Percentiles rank a stretch among this genome's conserved stretches.
These are phyloP conservation scores for Mystacornis crossleyi DNA, from an alignment of 2,113 vertebrate species.

Conservation along the genomic window DNA sequence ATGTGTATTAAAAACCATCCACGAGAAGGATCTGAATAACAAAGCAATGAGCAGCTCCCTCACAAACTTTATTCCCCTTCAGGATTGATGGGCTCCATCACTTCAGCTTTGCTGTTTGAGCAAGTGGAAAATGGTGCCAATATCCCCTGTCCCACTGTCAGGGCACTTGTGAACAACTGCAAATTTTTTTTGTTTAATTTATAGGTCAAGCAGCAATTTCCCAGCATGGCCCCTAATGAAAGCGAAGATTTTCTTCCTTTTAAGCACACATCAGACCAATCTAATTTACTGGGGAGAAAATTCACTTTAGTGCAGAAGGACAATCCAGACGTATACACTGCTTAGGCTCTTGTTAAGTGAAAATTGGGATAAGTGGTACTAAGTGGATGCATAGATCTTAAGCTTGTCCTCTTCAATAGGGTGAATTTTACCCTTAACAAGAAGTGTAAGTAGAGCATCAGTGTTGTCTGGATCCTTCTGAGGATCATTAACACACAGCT, in stretches of 20 bases:
- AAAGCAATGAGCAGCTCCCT: background rate
- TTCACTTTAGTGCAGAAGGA: conserved; percentile 59
- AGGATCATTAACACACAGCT: conserved; percentile 19
- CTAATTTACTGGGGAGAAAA: conserved; percentile 63
- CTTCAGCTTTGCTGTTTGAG: background rate
- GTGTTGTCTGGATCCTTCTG: conserved; percentile 21
- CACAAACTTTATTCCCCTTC: background rate
- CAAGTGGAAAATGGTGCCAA: conserved; percentile 6
- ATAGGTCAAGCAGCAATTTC: conserved; percentile 43
- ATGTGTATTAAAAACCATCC: background rate
- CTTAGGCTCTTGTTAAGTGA: conserved; percentile 60
- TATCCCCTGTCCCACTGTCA: background rate
- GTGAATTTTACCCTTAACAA: conserved; percentile 46
- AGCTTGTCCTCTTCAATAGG: conserved; percentile 58
- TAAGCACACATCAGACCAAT: conserved; percentile 59
- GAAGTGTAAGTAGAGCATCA: conserved; percentile 15
- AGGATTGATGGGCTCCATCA: background rate
- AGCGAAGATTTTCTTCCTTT: conserved; percentile 53
- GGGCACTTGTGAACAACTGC: background rate
- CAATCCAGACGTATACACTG: conserved; percentile 37
- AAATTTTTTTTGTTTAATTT: conserved; percentile 30
- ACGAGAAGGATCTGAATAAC: background rate
- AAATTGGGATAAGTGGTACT: conserved; percentile 66
- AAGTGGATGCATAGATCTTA: conserved; percentile 67
- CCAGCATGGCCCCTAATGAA: conserved; percentile 38